Conservation (phyloP, 2,797 vertebrate species). For the Chaenodraco wilsoni region DNA sequence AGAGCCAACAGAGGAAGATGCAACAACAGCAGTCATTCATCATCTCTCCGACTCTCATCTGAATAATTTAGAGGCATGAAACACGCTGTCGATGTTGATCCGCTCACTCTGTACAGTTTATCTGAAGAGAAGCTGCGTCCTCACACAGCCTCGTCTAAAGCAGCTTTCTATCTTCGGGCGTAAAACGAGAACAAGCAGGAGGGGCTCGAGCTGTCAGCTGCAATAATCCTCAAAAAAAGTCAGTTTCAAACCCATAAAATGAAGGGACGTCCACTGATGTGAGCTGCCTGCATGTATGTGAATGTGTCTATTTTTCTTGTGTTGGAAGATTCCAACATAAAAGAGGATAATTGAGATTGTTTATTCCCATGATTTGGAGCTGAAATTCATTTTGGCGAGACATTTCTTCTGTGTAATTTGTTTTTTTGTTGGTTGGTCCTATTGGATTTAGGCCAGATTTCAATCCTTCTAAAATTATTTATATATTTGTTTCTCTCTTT, state of each 20-base stretch:
- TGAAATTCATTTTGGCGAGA: not conserved
- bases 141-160: slow-evolving; percentile 5
- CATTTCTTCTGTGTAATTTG: not conserved
- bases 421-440: not conserved
- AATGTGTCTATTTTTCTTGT: not conserved
- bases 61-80: not conserved
- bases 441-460: not conserved
- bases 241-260: slow-evolving; percentile 25
- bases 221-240: slow-evolving; percentile 43
- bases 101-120: not conserved
- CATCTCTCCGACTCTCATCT: not conserved
- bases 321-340: not conserved
- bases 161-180: slow-evolving; percentile 18
- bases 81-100: not conserved
- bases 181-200: slow-evolving; percentile 16
- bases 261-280: not conserved
- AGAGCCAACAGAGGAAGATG: not conserved
- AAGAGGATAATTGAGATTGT: not conserved
- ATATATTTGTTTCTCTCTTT: not conserved
- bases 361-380: not conserved
- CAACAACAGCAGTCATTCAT: not conserved
- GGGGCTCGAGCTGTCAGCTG: slow-evolving; percentile 8
- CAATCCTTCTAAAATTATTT: not conserved
- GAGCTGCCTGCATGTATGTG: not conserved
- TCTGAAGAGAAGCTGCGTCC: not conserved